These are phyloP conservation scores for Athetis lepigone DNA, from an alignment of 2,888 invertebrate species.

Conservation along the genomic window DNA sequence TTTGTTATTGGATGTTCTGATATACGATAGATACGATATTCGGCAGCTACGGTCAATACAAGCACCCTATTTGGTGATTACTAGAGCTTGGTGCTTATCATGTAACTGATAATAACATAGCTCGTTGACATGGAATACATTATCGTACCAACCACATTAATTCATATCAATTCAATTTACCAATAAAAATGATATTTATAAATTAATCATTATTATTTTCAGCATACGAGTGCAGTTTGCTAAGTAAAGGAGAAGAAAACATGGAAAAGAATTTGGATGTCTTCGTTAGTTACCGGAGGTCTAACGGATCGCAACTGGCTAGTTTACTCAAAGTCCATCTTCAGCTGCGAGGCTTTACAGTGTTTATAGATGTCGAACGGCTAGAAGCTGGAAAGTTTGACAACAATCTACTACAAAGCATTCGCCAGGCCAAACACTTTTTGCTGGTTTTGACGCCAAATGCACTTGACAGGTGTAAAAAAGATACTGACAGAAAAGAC, in stretches of 20 bases:
- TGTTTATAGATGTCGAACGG: slow-evolving; percentile 99
- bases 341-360: slow-evolving; percentile 98
- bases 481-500: slow-evolving; percentile 98
- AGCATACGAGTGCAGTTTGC: slow-evolving; percentile 92
- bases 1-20: background rate
- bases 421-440: slow-evolving; percentile 99
- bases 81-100: background rate
- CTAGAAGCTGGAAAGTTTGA: slow-evolving; percentile 99
- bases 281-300: slow-evolving; percentile 99
- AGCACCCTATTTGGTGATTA: background rate
- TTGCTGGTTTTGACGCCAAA: slow-evolving; percentile 98
- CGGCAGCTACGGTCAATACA: background rate
- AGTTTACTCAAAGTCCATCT: slow-evolving; percentile 98
- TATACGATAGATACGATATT: background rate
- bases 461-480: slow-evolving; percentile 98
- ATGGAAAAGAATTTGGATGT: slow-evolving; percentile 98
- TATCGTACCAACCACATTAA: background rate
- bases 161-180: too few species aligned
- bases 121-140: background rate
- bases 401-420: slow-evolving; percentile 98
- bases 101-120: background rate
- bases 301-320: slow-evolving; percentile 99
- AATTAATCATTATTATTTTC: slow-evolving; percentile 65
- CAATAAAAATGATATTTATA: background rate
- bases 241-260: slow-evolving; percentile 93